phyloP scores from a whole-genome alignment of 2,888 invertebrate genomes.

The Nymphalis urticae region DNA sequence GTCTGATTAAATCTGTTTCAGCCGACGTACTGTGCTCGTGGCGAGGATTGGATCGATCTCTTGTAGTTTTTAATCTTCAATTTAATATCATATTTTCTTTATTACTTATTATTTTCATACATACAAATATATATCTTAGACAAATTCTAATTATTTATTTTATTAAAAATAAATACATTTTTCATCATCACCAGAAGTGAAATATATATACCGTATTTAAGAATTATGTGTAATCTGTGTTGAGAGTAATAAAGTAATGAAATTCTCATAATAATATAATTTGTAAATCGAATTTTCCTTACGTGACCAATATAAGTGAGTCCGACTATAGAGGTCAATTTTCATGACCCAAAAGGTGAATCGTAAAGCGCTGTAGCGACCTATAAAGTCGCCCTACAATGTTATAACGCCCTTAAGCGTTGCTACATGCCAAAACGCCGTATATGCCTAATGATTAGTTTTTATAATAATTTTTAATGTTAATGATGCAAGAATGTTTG shows the following conservation, averaged over 20 bases:
- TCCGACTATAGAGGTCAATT: constrained; percentile 23
- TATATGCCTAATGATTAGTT: background rate
- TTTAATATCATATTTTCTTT: background rate
- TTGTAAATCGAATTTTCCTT: too few species aligned
- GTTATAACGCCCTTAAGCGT: constrained; percentile 3
- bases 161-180: too few species aligned
- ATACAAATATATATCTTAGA: too few species aligned
- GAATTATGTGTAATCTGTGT: too few species aligned
- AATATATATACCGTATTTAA: too few species aligned
- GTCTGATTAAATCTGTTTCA: constrained; percentile 11
- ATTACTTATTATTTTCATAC: background rate
- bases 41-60: constrained; percentile 9
- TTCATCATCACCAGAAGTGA: too few species aligned
- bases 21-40: constrained; percentile 15
- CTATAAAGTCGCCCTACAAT: constrained; percentile 16
- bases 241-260: too few species aligned
- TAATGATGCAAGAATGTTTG: background rate
- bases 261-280: too few species aligned
- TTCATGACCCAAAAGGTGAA: constrained; percentile 13
- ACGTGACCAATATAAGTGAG: constrained; percentile 2
- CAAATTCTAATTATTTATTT: too few species aligned
- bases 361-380: constrained; percentile 23
- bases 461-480: background rate
- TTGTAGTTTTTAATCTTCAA: background rate
- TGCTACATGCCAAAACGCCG: background rate